A percentile compares a stretch with the other conserved stretches of the same genome.
Conservation (phyloP, 2,888 invertebrate species). For the Melinopterus prodromus region DNA sequence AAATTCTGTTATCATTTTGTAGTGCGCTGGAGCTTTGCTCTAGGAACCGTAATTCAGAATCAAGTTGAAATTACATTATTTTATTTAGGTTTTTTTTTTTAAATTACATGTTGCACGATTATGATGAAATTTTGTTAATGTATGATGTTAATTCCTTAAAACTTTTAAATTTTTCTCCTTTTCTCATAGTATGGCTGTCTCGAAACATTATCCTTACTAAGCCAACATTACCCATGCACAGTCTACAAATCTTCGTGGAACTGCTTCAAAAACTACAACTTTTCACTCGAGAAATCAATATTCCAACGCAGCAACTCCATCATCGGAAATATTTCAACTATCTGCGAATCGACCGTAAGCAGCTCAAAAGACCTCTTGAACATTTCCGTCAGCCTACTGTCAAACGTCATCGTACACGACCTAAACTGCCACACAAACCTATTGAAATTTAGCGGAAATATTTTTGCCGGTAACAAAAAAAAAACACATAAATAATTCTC, state of each 20-base stretch:
- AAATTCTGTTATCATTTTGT: too few species aligned
- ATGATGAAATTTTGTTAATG: too few species aligned
- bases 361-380: slow-evolving; percentile 54
- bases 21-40: too few species aligned
- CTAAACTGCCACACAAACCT: slow-evolving; percentile 61
- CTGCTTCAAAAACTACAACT: slow-evolving; percentile 53
- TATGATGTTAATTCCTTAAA: too few species aligned
- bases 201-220: slow-evolving; percentile 73
- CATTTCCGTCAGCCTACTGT: slow-evolving; percentile 59
- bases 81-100: too few species aligned
- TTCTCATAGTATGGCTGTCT: slow-evolving; percentile 68
- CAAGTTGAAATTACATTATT: too few species aligned
- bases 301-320: slow-evolving; percentile 41
- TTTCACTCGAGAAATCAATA: slow-evolving; percentile 30
- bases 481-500: slow-evolving; percentile 19
- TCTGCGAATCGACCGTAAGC: slow-evolving; percentile 39
- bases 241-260: slow-evolving; percentile 74
- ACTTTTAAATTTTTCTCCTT: too few species aligned
- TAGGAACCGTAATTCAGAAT: too few species aligned
- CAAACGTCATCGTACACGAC: slow-evolving; percentile 65
- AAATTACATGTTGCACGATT: too few species aligned
- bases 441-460: slow-evolving; percentile 65
- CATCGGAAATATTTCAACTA: slow-evolving; percentile 31
- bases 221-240: slow-evolving; percentile 73
- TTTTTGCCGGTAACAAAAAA: slow-evolving; percentile 63